phyloP scores from a whole-genome alignment of 2,113 vertebrate species.

The Podiceps cristatus region DNA sequence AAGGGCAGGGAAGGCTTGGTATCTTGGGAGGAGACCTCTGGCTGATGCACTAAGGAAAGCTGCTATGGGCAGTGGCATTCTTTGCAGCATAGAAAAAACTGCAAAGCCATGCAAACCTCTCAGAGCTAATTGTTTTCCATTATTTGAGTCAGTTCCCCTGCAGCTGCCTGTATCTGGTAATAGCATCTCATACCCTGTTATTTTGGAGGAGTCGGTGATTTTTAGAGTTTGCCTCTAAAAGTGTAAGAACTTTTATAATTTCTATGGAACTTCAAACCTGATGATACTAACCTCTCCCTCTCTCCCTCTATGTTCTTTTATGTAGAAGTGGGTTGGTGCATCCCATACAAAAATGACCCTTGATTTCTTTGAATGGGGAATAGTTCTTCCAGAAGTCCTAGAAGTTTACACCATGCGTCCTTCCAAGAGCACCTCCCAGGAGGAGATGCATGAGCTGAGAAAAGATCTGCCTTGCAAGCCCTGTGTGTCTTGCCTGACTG shows the following conservation, averaged over 20 bases:
- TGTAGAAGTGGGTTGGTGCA: constrained; percentile 76
- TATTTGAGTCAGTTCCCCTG: neutral
- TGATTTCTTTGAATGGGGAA: constrained; percentile 60
- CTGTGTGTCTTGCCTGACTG: neutral
- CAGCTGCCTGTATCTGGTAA: neutral
- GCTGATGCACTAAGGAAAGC: neutral
- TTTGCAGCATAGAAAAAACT: neutral
- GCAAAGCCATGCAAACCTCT: neutral
- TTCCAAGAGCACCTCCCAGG: neutral
- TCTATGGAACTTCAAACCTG: neutral
- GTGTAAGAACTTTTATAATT: neutral
- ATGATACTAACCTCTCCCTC: neutral
- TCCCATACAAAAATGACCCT: constrained; percentile 53
- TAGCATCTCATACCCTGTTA: neutral
- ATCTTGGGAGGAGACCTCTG: neutral
- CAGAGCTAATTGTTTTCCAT: neutral
- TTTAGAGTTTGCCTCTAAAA: neutral
- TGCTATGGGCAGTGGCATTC: neutral
- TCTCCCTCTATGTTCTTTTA: neutral
- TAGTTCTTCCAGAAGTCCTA: constrained; percentile 47
- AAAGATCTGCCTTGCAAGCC: neutral
- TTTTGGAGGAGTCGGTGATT: neutral
- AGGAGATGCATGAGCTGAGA: neutral
- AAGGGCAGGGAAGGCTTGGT: neutral
- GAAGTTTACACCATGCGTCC: constrained; percentile 44